phyloP scores from a whole-genome alignment of 2,888 invertebrate genomes.

The Unio pictorum region DNA sequence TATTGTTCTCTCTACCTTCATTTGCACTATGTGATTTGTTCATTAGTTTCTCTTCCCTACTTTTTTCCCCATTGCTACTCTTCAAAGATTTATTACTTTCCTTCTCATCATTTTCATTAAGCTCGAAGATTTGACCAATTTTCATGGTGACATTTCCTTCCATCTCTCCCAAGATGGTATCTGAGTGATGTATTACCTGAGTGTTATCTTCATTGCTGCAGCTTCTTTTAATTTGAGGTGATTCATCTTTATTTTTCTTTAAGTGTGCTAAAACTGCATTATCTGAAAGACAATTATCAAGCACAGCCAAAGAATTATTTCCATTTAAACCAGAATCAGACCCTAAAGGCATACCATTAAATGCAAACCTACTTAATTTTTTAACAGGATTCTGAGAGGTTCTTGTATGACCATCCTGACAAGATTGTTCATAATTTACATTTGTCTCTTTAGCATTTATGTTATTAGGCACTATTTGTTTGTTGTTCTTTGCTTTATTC shows the following conservation, averaged over 20 bases:
- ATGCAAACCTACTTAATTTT: background rate
- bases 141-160: background rate
- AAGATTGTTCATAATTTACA: too few relatives aligned
- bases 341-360: too few relatives aligned
- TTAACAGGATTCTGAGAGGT: too few relatives aligned
- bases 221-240: background rate
- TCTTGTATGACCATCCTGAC: too few relatives aligned
- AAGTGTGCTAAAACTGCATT: too few relatives aligned
- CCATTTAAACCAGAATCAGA: too few relatives aligned
- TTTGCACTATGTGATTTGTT: constrained; percentile 14
- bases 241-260: background rate
- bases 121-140: background rate
- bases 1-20: background rate
- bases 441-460: too few relatives aligned
- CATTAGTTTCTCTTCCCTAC: constrained; percentile 20
- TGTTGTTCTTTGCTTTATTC: too few relatives aligned
- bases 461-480: too few relatives aligned
- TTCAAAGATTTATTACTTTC: background rate
- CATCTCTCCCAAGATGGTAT: background rate
- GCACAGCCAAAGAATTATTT: too few relatives aligned
- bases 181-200: background rate
- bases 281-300: too few relatives aligned
- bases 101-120: too few relatives aligned
- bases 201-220: background rate
- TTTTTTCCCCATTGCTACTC: constrained; percentile 21